A percentile compares a stretch with the other conserved stretches of the same genome.
These are phyloP conservation scores for Lepidotrigona ventralis DNA, from an alignment of 1,140 invertebrate species.

Conservation along the genomic window DNA sequence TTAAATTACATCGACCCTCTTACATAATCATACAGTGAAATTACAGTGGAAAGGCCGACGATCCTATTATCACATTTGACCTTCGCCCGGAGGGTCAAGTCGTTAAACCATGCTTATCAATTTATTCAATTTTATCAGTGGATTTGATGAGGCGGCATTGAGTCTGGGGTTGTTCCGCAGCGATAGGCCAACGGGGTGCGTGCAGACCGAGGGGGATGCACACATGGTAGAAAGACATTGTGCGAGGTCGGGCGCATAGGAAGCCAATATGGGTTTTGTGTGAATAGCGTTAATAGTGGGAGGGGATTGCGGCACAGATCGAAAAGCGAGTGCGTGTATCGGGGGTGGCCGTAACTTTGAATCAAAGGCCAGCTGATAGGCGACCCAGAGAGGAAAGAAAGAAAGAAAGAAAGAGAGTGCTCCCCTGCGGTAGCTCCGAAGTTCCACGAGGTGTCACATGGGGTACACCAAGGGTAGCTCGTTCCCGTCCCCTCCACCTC, in stretches of 20 bases:
- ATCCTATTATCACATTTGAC: background rate
- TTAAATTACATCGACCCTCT: too few species aligned
- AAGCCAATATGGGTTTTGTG: slow-evolving; percentile 68
- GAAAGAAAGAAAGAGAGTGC: background rate
- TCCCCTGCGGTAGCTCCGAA: slow-evolving; percentile 41
- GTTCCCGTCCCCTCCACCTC: slow-evolving; percentile 42
- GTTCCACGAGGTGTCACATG: slow-evolving; percentile 7
- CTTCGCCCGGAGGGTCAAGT: background rate
- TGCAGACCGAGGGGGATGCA: slow-evolving; percentile 12
- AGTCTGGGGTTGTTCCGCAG: background rate
- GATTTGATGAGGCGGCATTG: background rate
- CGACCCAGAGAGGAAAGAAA: background rate
- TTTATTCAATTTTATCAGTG: background rate
- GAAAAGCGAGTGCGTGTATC: slow-evolving; percentile 50
- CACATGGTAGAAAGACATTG: slow-evolving; percentile 64
- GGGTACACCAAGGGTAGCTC: slow-evolving; percentile 25
- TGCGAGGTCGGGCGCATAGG: slow-evolving; percentile 53
- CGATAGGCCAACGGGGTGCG: slow-evolving; percentile 13
- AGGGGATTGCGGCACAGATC: slow-evolving; percentile 67
- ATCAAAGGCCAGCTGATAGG: slow-evolving; percentile 72
- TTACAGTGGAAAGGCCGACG: too few species aligned
- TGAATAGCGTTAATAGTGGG: slow-evolving; percentile 76
- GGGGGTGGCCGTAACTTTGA: slow-evolving; percentile 70
- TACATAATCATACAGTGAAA: too few species aligned
- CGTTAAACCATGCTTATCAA: slow-evolving; percentile 18